Base-by-base conservation (phyloP, 2,113 vertebrate genomes). In the Microtus ochrogaster region DNA sequence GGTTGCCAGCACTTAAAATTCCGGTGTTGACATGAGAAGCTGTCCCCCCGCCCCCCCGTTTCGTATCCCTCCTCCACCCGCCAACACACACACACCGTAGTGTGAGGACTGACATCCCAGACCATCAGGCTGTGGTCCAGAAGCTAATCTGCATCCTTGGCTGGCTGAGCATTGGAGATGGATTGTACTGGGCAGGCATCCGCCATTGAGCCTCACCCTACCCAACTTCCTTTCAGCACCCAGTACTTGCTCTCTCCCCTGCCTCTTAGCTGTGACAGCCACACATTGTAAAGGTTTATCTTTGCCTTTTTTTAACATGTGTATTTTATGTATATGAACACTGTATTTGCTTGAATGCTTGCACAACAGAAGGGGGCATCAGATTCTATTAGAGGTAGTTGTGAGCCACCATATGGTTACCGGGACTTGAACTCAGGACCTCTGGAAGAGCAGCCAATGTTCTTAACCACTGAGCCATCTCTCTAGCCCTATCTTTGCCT, bases 11-110 rank as follows among this genome's bases (percentile, higher is more conserved):
- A n/a, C 4, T 13, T 49, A 66, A 66, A 49, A 5, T 97, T 94
- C 92, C 76, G 66, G 36, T 94, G 9, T 82, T 70, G 91, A 49
- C n/a, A 0, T 52, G 55, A 41, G 14, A 83, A 78, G 78, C 92
- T 89, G 77, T 1, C 0, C 70, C 7, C 0, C 4, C 4, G n/a
- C n/a, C 16, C 16, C 4, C 17, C 55, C 16, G 0, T 2, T 58
- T 58, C 5, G 5, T 5, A 58, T 58, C 55, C 55, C 1, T 1
- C 55, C 55, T 58, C 17, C 0, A 1, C 55, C 55, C 5, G 17
- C 55, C 55, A 58, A 58, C 17, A 58, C 55, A 58, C 55, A 21
- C 55, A 58, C 49, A 13, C 55, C 4, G 0, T 19, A 61, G 88
- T 58, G 88, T 81, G 0, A 8, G 49, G 91, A 76, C 5, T 8